Evolutionary conservation across 2,113 vertebrate species (phyloP).

Genomic region (Notechis scutatus): DNA sequence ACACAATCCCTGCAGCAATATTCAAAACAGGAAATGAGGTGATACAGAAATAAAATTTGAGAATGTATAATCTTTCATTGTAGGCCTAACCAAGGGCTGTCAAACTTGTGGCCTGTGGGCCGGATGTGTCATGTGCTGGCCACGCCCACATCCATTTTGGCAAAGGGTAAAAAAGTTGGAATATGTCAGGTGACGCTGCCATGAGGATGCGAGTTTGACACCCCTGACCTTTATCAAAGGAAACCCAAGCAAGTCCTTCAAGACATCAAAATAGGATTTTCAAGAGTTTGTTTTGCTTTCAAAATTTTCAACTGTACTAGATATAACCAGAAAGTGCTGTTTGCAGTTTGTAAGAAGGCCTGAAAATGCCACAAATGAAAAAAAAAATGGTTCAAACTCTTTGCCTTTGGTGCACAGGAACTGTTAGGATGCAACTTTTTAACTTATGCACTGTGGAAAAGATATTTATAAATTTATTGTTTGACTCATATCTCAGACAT

Average conservation of each 20-base stretch:
- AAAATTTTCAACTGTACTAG: neutral
- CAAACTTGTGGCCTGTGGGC: too few relatives aligned
- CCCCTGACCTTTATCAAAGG: neutral
- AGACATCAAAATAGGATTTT: neutral
- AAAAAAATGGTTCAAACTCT: neutral
- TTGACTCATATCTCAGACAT: neutral
- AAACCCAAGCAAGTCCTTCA: neutral
- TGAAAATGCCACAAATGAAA: neutral
- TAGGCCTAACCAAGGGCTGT: neutral
- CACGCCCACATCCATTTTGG: too few relatives aligned
- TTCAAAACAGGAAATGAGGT: neutral
- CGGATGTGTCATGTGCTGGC: too few relatives aligned
- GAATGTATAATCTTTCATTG: neutral
- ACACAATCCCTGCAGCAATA: neutral
- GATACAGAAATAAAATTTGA: neutral
- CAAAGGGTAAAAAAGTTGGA: too few relatives aligned
- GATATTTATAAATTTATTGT: neutral
- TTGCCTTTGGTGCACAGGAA: neutral
- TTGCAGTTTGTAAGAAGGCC: neutral
- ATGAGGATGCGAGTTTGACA: too few relatives aligned
- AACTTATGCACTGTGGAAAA: neutral
- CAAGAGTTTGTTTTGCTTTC: neutral
- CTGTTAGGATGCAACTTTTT: neutral
- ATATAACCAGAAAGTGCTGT: neutral
- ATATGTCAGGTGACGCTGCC: too few relatives aligned